Evolutionary conservation across 2,113 vertebrate genomes (phyloP).

Genomic region (human (Homo sapiens)): DNA sequence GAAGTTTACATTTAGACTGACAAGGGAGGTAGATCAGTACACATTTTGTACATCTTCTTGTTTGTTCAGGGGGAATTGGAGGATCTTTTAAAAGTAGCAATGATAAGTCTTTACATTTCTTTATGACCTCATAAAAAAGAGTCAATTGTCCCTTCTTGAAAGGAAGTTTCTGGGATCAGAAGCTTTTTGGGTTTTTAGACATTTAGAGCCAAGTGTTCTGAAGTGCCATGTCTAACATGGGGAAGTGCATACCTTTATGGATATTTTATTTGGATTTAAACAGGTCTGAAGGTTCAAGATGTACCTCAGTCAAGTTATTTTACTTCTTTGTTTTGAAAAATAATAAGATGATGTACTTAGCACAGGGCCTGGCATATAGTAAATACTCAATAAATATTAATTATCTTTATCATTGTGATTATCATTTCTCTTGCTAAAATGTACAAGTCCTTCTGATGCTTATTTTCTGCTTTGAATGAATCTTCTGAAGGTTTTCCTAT

Average conservation of each 20-base stretch:
- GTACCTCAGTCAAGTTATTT: background rate
- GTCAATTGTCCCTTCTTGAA: background rate
- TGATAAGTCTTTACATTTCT: background rate
- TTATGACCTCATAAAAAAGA: background rate
- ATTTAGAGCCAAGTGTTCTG: background rate
- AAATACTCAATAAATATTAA: background rate
- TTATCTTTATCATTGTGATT: background rate
- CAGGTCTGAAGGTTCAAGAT: background rate
- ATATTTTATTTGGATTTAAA: conserved; percentile 24
- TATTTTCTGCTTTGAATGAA: background rate
- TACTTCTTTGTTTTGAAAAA: background rate
- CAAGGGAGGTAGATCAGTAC: background rate
- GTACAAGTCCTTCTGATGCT: background rate
- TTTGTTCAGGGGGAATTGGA: background rate
- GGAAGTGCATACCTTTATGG: background rate
- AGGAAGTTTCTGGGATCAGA: background rate
- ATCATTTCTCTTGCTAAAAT: background rate
- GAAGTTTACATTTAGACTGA: conserved; percentile 44
- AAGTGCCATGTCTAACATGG: background rate
- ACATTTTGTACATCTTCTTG: background rate
- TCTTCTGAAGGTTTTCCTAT: background rate
- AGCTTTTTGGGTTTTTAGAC: background rate
- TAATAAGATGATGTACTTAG: background rate
- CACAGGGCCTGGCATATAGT: background rate
- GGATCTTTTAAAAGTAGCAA: background rate